Evolutionary conservation across 2,113 vertebrate genomes (phyloP), one percentile per base, ranked within the genome.

Genomic region (Uria lomvia): DNA sequence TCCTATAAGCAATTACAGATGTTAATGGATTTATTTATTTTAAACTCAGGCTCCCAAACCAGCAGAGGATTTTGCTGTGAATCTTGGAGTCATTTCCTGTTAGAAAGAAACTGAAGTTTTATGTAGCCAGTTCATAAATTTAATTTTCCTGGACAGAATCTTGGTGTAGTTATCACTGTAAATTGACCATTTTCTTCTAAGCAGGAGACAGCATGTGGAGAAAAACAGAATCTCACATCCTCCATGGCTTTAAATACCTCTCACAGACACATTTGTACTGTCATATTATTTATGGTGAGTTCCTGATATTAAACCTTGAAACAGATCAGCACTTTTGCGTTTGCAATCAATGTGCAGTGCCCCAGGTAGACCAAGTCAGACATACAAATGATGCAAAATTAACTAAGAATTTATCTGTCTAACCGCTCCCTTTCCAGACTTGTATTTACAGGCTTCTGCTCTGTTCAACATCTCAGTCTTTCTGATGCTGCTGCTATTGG

Each of bases 11-110:
- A 92, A 94, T 73, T 92, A 92, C 95, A 95, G 94, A 97, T 87
- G 94, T 81, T 94, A 94, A 95, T 94, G 66, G 76, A 94, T 95
- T 91, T 95, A 94, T 96, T 96, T 96, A 81, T 81, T 94, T 95
- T 91, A 94, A 95, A 91, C 22, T 78, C 52, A 32, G 58, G 66
- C 92, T 95, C 77, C 80, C 58, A 84, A 73, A 89, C 73, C 80
- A 94, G 92, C 83, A 95, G 88, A 94, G 34, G 65, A 82, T 72
- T 96, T 86, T 89, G 65, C 95, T 87, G 92, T 91, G 92, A 94
- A 95, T 94, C 89, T 79, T 91, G 79, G 83, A 97, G 68, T 68
- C 36, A 87, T 79, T 92, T 95, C 79, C 94, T 92, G 76, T 53
- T 63, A 85, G 70, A 80, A 8, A 90, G 88, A 94, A 97, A 95